A percentile compares a stretch with the other conserved stretches of the same genome.
phyloP scores from a whole-genome alignment of 2,797 vertebrate species.

The Cheirogaleus major region DNA sequence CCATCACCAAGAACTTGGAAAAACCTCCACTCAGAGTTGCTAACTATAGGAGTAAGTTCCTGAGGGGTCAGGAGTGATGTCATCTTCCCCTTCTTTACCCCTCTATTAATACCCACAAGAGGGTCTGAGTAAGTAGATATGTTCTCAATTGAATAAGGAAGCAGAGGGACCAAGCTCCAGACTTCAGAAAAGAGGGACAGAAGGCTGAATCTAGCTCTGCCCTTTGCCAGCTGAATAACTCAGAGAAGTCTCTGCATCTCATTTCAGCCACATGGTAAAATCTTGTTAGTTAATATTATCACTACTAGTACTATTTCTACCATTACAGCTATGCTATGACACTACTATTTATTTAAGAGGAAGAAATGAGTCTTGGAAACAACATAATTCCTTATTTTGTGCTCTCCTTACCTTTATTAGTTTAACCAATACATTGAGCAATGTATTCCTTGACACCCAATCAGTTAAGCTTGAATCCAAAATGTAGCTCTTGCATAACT shows the following conservation, averaged over 20 bases:
- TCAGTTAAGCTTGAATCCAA: not conserved
- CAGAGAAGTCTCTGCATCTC: not conserved
- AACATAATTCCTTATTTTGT: not conserved
- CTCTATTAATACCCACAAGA: not conserved
- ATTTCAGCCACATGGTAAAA: not conserved
- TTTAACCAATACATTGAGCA: not conserved
- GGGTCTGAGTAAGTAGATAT: not conserved
- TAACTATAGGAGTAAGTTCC: not conserved
- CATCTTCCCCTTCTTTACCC: not conserved
- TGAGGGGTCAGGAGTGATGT: not conserved
- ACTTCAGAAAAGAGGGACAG: not conserved
- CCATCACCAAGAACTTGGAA: not conserved
- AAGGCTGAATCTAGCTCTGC: not conserved
- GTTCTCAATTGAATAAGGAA: not conserved
- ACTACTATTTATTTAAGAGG: not conserved
- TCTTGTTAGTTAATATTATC: not conserved
- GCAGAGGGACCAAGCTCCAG: not conserved
- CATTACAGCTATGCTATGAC: not conserved
- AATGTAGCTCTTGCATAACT: not conserved
- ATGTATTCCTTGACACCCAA: not conserved
- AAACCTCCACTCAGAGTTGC: not conserved
- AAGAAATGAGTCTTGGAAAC: not conserved
- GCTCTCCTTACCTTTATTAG: not conserved
- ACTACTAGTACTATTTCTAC: not conserved
- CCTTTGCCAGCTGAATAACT: not conserved